Evolutionary conservation across 2,888 invertebrate species (phyloP), one percentile per base, ranked within the genome.

Genomic region (Napeogenes inachia): DNA sequence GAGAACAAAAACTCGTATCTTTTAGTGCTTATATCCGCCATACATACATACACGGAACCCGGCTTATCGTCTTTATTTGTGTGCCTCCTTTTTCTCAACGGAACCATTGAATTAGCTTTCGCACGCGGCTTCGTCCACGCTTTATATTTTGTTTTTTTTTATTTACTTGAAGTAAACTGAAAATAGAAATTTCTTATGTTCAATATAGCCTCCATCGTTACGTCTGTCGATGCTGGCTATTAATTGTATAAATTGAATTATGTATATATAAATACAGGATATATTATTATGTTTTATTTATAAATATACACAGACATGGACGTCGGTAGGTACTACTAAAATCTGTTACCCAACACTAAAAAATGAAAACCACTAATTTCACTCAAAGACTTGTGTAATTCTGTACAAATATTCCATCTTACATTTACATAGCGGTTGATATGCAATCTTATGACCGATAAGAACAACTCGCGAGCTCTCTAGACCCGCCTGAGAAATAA

Each of bases 1-100:
- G 4, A 30, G 56, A 45, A 54, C 33, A 57, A 56, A 63, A 63
- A 60, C 60, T 21, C 21, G 60, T 60, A 62, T 38, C 45, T 54
- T 57, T 54, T 42, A 58, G 59, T 56, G 21, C 42, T 38, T 42
- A 57, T 35, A 57, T 13, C n/a, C 30, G 30, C 30, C 33, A 32
- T 21, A 21, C 21, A 21, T 21, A 21, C 21, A 21, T 57, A 58
- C 30, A 38, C 55, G 38, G 42, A 38, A 30, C 42, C 56, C 56
- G 12, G 42, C 38, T 45, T 56, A 56, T 30, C 30, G 32, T 30
- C 42, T 45, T 56, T 56, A 50, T 50, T 30, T 50, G 50, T 50
- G 10, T 50, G 10, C 4, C 50, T 30, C 30, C 10, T 50, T 50
- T 50, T 50, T 21, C 50, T 50, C 30, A 30, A 10, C 42, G 42